phyloP scores from a whole-genome alignment of 2,888 invertebrate genomes.

The Atrina japonica region DNA sequence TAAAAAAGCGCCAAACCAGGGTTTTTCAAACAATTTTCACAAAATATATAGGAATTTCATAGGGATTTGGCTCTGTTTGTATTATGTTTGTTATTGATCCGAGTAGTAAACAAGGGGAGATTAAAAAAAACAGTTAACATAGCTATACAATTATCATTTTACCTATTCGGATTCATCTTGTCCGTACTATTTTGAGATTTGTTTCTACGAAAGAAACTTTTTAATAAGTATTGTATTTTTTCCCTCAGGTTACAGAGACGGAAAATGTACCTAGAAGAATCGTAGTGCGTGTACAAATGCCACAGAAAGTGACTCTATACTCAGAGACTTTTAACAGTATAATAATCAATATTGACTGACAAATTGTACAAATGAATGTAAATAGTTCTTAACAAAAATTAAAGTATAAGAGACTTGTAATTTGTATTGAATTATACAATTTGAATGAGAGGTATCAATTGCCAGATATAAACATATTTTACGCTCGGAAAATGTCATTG shows the following conservation, averaged over 20 bases:
- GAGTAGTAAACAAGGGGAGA: too few relatives aligned
- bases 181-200: background rate
- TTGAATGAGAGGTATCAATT: too few relatives aligned
- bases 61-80: too few relatives aligned
- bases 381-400: background rate
- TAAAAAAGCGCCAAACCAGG: too few relatives aligned
- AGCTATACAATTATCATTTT: too few relatives aligned
- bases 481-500: too few relatives aligned
- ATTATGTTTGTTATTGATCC: too few relatives aligned
- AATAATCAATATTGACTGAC: background rate
- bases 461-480: too few relatives aligned
- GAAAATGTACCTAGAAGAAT: constrained; percentile 50
- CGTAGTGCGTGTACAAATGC: background rate
- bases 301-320: background rate
- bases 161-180: too few relatives aligned
- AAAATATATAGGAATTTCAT: too few relatives aligned
- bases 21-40: too few relatives aligned
- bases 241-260: constrained; percentile 50
- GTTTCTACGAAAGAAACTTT: background rate
- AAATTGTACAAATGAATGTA: background rate
- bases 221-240: background rate
- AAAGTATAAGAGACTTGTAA: background rate
- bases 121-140: background rate
- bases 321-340: background rate
- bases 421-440: too few relatives aligned